Base-by-base conservation (phyloP, 2,797 vertebrate genomes). In the Labeo calbasu region DNA sequence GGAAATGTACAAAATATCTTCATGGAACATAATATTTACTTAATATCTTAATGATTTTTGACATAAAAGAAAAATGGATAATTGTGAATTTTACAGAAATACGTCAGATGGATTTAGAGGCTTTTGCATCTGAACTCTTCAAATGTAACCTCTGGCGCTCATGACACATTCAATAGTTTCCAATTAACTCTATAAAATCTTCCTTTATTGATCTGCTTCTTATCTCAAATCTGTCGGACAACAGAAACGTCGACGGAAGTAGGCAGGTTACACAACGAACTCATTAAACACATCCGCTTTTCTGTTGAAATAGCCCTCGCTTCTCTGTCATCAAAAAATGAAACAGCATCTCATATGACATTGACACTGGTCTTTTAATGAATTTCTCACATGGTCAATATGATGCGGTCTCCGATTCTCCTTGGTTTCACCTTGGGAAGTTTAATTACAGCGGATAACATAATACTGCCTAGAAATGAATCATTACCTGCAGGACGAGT, bases 381-480 rank as follows among this genome's bases (percentile, higher is more conserved):
- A 94, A 92, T 94, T 92, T 92, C 90, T 92, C 93, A 91, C 85
- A 89, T 86, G 90, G 90, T 94, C 95, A 92, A 95, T 94, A 92
- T 86, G 86, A 86, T 91, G 93, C 86, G 92, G 94, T 92, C 94
- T 94, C 92, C 88, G 84, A 85, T 92, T 92, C 91, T 94, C 94
- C 94, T 96, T 95, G 91, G 86, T 82, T 91, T 93, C 92, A 94
- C 94, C 92, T 95, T 94, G 91, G 92, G 91, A 92, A 87, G 93
- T 94, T 95, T 95, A 92, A 95, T 95, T 95, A 94, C 91, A 69
- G 73, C 87, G 88, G 84, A 93, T 90, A 94, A 93, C 88, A 92
- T 88, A 92, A 94, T 90, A 91, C 87, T 53, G 81, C 83, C 57
- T 88, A 92, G 90, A 88, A 91, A 91, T 87, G 86, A 93, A 91